phyloP scores from a whole-genome alignment of 2,797 vertebrate species.

The Echeneis naucrates region DNA sequence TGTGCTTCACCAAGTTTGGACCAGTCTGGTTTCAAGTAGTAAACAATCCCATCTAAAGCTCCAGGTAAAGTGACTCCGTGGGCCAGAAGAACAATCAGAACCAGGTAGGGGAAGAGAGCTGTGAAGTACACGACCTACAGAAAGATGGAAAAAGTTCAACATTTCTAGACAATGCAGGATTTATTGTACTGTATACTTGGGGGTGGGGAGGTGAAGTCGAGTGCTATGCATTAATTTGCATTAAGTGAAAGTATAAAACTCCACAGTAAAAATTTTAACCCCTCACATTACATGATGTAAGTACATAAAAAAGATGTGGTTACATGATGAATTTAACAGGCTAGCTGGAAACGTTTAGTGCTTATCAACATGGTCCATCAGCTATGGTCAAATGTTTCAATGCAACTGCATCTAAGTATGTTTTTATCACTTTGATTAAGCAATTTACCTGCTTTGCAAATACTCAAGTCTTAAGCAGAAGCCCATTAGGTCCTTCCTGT shows the following conservation, averaged over 20 bases:
- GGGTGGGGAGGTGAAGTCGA: constrained; percentile 43
- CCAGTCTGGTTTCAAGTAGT: constrained; percentile 90
- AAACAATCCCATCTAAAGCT: constrained; percentile 86
- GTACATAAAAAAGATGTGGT: constrained; percentile 40
- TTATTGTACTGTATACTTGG: constrained; percentile 19
- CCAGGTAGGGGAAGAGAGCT: constrained; percentile 88
- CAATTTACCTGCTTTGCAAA: constrained; percentile 78
- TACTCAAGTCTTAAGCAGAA: constrained; percentile 73
- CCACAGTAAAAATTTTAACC: constrained; percentile 47
- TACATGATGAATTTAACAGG: constrained; percentile 51
- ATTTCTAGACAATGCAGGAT: constrained; percentile 11
- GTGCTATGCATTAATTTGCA: constrained; percentile 55
- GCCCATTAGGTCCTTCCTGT: constrained; percentile 76
- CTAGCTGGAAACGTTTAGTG: constrained; percentile 51
- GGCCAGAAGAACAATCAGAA: constrained; percentile 87
- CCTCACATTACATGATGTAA: constrained; percentile 51
- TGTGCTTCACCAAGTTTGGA: constrained; percentile 89
- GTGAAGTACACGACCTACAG: constrained; percentile 89
- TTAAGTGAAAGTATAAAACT: constrained; percentile 53
- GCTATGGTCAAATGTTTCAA: constrained; percentile 58
- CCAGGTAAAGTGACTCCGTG: constrained; percentile 87
- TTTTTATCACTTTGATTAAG: constrained; percentile 73
- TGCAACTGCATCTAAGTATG: constrained; percentile 50
- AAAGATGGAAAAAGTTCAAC: constrained; percentile 46
- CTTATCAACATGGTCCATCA: constrained; percentile 59